Conservation (phyloP, 2,113 vertebrate genomes). For the human region GRCh38 chr11:123044001-123044500, state of each 20-base stretch:
- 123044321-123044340: neutral
- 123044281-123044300: neutral
- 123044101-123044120: neutral
- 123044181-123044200: neutral
- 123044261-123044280: slow-evolving; percentile 10
- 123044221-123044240: neutral
- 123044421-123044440: too few relatives aligned
- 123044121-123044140: slow-evolving; percentile 11
- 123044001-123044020: too few relatives aligned
- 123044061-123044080: too few relatives aligned
- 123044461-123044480: too few relatives aligned
- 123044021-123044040: too few relatives aligned
- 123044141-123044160: neutral
- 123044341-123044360: neutral
- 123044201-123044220: neutral
- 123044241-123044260: neutral
- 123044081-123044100: neutral
- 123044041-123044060: too few relatives aligned
- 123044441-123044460: too few relatives aligned
- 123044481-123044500: too few relatives aligned
- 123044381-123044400: too few relatives aligned
- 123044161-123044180: neutral
- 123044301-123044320: neutral
- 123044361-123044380: neutral
- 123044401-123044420: too few relatives aligned